Evolutionary conservation across 1,140 invertebrate species (phyloP), one percentile per base, ranked within the genome.

Genomic region (Drosophila grimshawi): DNA sequence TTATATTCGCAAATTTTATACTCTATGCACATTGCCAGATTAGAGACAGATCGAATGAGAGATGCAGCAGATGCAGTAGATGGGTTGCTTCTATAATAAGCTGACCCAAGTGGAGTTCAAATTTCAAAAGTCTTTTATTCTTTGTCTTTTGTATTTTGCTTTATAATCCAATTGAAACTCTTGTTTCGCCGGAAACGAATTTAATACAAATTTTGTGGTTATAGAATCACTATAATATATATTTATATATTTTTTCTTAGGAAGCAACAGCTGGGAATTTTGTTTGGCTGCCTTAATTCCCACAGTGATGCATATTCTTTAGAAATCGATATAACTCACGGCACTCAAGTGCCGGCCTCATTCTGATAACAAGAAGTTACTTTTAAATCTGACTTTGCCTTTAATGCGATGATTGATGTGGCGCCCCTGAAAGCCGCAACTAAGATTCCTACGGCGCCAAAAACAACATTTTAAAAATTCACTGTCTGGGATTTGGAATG

Each of bases 361-460:
- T 66, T 57, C 35, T 59, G 52, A 63, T 51, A 68, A 64, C 55
- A 37, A 64, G 10, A 69, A 69, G 57, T 76, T 65, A 41, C 68
- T 68, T 35, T 67, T 74, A 73, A 71, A 83, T 64, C 45, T 68
- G 68, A 66, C 56, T 70, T 19, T 46, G 53, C 59, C 46, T 62
- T 76, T 86, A 86, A 86, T 79, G 41, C 80, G 73, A 83, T 88
- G 85, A 88, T 88, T 78, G 85, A 88, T 88, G 85, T 80, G 85
- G 85, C 85, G 85, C 85, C 85, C 69, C 78, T 73, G 51, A 59
- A 59, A 72, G 43, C 64, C 59, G 55, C 55, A 57, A 61, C 45
- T 33, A 10, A 66, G 73, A 62, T 73, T 68, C 59, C 68, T 10
- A 29, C 30, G 57, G 43, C 46, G 60, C 33, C 33, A 19, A 65